phyloP scores from a whole-genome alignment of 2,797 vertebrate genomes.

The Austrolebias charrua region DNA sequence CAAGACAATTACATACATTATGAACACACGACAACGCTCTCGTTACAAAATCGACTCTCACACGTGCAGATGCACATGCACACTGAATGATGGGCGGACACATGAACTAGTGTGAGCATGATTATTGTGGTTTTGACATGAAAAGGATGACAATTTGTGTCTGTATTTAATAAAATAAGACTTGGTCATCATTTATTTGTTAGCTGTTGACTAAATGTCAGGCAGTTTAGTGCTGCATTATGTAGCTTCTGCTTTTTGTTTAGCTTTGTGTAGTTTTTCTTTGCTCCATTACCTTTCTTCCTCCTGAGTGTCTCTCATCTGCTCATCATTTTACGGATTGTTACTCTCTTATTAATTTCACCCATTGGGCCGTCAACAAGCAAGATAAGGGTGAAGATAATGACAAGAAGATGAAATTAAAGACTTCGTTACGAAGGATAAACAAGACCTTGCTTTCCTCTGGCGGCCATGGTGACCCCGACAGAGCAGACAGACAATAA shows the following conservation, averaged over 20 bases:
- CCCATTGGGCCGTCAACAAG: slow-evolving; percentile 7
- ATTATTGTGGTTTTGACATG: slow-evolving; percentile 28
- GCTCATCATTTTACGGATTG: slow-evolving; percentile 35
- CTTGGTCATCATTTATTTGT: slow-evolving; percentile 14
- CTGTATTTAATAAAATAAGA: slow-evolving; percentile 20
- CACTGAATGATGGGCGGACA: slow-evolving; percentile 11
- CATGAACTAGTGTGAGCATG: slow-evolving; percentile 9
- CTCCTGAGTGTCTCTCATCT: slow-evolving; percentile 25
- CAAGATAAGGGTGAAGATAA: background rate
- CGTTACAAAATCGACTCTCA: slow-evolving; percentile 22
- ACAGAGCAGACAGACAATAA: no score
- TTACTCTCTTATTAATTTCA: slow-evolving; percentile 30
- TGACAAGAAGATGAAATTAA: background rate
- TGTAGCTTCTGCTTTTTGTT: slow-evolving; percentile 26
- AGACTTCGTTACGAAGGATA: slow-evolving; percentile 7
- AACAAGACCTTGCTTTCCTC: background rate
- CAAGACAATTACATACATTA: slow-evolving; percentile 47
- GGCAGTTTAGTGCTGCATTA: slow-evolving; percentile 37
- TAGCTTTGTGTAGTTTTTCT: slow-evolving; percentile 9
- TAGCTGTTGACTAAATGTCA: slow-evolving; percentile 36
- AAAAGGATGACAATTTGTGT: slow-evolving; percentile 2
- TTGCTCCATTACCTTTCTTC: slow-evolving; percentile 30
- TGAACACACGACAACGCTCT: slow-evolving; percentile 17
- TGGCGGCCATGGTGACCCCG: no score
- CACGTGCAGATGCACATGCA: slow-evolving; percentile 3